A percentile compares a stretch with the other conserved stretches of the same genome.
These are phyloP conservation scores for Egretta garzetta DNA, from an alignment of 2,113 vertebrate species.

Conservation along the genomic window DNA sequence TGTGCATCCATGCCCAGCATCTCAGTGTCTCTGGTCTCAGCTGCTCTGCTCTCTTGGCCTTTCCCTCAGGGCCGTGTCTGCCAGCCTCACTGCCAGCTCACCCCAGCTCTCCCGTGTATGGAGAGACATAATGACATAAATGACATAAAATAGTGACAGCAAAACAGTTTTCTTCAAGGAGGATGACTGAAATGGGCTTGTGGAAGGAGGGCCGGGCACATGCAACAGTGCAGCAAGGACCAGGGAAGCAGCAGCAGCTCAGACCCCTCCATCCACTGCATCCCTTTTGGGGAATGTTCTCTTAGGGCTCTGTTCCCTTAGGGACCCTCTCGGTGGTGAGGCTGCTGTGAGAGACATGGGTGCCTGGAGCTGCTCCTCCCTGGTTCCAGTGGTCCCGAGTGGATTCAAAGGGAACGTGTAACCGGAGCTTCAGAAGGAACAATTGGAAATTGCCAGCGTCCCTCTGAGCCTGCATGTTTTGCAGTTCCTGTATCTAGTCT, in stretches of 20 bases:
- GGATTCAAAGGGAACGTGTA: fast-evolving
- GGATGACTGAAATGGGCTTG: neutral
- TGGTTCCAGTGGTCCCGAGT: neutral
- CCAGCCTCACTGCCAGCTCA: neutral
- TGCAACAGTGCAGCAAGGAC: neutral
- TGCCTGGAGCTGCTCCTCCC: neutral
- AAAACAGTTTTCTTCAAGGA: neutral
- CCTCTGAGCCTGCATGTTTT: fast-evolving
- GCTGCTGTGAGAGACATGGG: fast-evolving
- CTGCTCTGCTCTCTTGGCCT: neutral
- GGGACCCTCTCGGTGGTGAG: neutral
- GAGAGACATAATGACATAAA: neutral
- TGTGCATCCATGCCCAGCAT: no score
- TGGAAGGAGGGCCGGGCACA: neutral
- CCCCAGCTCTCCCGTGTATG: neutral
- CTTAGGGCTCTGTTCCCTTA: neutral
- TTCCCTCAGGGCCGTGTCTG: neutral
- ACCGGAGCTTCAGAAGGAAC: neutral
- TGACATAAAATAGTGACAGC: neutral
- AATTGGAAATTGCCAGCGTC: neutral
- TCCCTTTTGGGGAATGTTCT: neutral
- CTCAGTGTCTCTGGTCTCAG: fast-evolving
- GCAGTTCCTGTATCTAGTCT: fast-evolving
- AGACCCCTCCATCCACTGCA: neutral
- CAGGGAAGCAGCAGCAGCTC: neutral